phyloP scores from a whole-genome alignment of 2,888 invertebrate species.

The Parasteatoda lunata region DNA sequence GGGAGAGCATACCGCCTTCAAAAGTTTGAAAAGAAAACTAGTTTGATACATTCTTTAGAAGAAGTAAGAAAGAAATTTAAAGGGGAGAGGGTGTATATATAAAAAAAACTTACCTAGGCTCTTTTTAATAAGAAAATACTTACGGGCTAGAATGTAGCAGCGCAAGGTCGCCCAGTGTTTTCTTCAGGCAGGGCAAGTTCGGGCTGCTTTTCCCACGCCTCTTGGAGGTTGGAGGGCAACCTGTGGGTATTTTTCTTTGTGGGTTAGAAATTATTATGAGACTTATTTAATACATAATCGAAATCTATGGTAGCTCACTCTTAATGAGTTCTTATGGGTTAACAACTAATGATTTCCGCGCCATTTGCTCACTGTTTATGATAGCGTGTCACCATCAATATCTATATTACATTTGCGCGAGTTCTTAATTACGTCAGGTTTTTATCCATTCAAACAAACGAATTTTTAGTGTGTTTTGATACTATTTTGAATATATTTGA shows the following conservation, averaged over 20 bases:
- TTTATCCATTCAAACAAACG: no score
- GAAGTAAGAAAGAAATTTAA: no score
- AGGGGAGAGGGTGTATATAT: slow-evolving; percentile 13
- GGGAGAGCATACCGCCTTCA: no score
- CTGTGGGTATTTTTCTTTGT: slow-evolving; percentile 21
- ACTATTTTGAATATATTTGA: no score
- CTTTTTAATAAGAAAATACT: slow-evolving; percentile 9
- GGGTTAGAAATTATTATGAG: slow-evolving; percentile 8
- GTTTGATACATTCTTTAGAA: no score
- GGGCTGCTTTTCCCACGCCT: slow-evolving; percentile 53
- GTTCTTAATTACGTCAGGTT: no score
- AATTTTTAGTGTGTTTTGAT: no score
- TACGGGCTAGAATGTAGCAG: slow-evolving; percentile 10
- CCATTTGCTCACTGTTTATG: no score
- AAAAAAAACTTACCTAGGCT: slow-evolving; percentile 12
- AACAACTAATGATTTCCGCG: no score
- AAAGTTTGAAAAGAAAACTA: no score
- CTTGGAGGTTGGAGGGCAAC: slow-evolving; percentile 47
- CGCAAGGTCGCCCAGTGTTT: slow-evolving; percentile 60
- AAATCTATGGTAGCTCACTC: slow-evolving; percentile 1
- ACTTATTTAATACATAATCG: slow-evolving; percentile 5
- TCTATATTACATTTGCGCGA: no score
- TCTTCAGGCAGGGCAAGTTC: slow-evolving; percentile 44
- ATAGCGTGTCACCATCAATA: no score
- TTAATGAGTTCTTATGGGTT: not conserved